Evolutionary conservation across 1,140 invertebrate genomes (phyloP).

Genomic region (Drosophila grimshawi): DNA sequence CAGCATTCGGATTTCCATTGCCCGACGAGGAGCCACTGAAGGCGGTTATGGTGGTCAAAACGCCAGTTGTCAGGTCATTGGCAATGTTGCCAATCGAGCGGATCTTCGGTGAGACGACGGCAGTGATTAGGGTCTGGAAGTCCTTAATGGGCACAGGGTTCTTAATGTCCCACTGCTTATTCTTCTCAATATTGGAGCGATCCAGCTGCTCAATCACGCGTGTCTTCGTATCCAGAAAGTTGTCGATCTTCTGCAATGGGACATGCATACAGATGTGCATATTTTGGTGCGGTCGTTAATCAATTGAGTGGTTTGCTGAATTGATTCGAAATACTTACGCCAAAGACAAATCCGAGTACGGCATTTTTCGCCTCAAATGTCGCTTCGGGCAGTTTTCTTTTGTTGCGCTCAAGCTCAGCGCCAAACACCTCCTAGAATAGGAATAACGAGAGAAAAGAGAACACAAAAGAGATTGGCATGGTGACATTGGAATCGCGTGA

Average conservation of each 20-base stretch:
- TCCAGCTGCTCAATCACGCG: slow-evolving; percentile 88
- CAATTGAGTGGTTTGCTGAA: slow-evolving; percentile 2
- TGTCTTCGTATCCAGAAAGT: slow-evolving; percentile 90
- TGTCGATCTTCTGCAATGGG: slow-evolving; percentile 89
- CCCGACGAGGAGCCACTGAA: slow-evolving; percentile 81
- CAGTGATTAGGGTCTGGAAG: slow-evolving; percentile 84
- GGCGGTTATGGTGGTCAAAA: slow-evolving; percentile 84
- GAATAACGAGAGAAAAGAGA: slow-evolving; percentile 20
- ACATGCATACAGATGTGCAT: neutral
- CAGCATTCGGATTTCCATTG: slow-evolving; percentile 78
- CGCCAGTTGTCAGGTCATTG: slow-evolving; percentile 86
- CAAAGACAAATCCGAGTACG: slow-evolving; percentile 91
- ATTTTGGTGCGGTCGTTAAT: slow-evolving; percentile 2
- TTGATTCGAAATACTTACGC: slow-evolving; percentile 87
- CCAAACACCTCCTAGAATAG: slow-evolving; percentile 73
- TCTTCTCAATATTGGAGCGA: slow-evolving; percentile 89
- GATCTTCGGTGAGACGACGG: slow-evolving; percentile 87
- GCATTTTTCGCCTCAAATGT: slow-evolving; percentile 91
- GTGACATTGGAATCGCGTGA: slow-evolving; percentile 4
- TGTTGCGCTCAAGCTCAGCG: slow-evolving; percentile 86
- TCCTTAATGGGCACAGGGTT: slow-evolving; percentile 85
- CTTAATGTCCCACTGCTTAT: slow-evolving; percentile 90
- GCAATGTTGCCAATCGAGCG: slow-evolving; percentile 86
- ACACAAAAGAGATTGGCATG: slow-evolving; percentile 35
- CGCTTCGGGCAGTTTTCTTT: slow-evolving; percentile 89